phyloP scores from a whole-genome alignment of 2,797 vertebrate species.

The Manis javanica region DNA sequence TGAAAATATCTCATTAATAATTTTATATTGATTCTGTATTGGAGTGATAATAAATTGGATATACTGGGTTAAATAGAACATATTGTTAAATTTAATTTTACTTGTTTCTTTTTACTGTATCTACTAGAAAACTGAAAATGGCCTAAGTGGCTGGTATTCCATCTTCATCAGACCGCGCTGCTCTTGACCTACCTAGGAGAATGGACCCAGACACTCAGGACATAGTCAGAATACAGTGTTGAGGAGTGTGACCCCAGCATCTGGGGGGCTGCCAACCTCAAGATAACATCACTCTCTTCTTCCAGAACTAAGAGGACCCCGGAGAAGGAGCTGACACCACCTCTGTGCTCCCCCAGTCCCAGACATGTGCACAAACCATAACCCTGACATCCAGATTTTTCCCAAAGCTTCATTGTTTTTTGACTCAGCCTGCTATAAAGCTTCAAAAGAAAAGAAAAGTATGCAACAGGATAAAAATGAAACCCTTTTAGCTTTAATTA shows the following conservation, averaged over 20 bases:
- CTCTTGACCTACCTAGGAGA: not conserved
- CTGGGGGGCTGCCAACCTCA: not conserved
- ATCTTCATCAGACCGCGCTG: fast-evolving
- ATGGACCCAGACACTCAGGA: not conserved
- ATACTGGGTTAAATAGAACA: no score
- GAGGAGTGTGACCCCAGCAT: not conserved
- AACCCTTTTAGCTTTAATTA: not conserved
- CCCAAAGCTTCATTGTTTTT: not conserved
- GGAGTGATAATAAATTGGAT: not conserved
- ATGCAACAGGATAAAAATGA: not conserved
- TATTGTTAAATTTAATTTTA: not conserved
- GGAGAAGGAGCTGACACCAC: not conserved
- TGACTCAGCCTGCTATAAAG: not conserved
- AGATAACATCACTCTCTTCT: not conserved
- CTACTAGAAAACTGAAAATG: not conserved
- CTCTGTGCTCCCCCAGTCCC: not conserved
- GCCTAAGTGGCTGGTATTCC: not conserved
- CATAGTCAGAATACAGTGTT: not conserved
- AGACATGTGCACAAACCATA: not conserved
- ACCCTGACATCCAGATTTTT: not conserved
- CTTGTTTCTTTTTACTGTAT: not conserved
- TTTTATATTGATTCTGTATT: not conserved
- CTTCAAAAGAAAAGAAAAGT: not conserved
- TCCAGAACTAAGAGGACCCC: not conserved
- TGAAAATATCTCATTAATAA: not conserved